Percentiles rank a stretch among this genome's conserved stretches.
Evolutionary conservation across 2,888 invertebrate species (phyloP).

Genomic region (Rugalucina vietnamica): DNA sequence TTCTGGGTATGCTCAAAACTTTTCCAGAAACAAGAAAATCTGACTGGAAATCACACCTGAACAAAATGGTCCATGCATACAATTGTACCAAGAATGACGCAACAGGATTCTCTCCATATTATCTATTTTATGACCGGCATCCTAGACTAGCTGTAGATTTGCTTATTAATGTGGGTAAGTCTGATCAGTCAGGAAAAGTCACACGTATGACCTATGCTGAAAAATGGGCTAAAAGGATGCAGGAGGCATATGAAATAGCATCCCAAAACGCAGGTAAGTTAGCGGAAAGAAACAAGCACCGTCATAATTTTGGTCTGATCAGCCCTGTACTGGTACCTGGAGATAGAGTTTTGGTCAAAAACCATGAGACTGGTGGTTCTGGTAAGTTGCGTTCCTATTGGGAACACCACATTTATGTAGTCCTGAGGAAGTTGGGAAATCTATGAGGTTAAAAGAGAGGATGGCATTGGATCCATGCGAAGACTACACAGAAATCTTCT

Average conservation of each 20-base stretch:
- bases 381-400: constrained; percentile 48
- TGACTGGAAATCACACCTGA: constrained; percentile 33
- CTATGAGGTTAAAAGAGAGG: constrained; percentile 41
- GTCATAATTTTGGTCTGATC: background rate
- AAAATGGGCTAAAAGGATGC: constrained; percentile 34
- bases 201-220: constrained; percentile 20
- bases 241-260: constrained; percentile 48
- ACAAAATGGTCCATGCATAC: constrained; percentile 28
- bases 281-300: background rate
- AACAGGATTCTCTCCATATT: constrained; percentile 26
- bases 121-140: constrained; percentile 15
- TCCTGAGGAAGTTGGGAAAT: constrained; percentile 3
- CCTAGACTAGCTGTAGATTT: constrained; percentile 29
- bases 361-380: constrained; percentile 47
- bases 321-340: constrained; percentile 20
- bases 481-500: constrained; percentile 43
- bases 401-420: constrained; percentile 46
- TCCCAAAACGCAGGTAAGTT: constrained; percentile 22
- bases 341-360: constrained; percentile 43
- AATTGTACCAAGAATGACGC: constrained; percentile 28
- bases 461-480: constrained; percentile 22
- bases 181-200: background rate
- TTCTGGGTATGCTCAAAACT: constrained; percentile 27
- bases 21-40: constrained; percentile 12
- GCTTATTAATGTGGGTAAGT: background rate